Conservation (phyloP, 2,888 invertebrate species). For the Rugalucina vietnamica region DNA sequence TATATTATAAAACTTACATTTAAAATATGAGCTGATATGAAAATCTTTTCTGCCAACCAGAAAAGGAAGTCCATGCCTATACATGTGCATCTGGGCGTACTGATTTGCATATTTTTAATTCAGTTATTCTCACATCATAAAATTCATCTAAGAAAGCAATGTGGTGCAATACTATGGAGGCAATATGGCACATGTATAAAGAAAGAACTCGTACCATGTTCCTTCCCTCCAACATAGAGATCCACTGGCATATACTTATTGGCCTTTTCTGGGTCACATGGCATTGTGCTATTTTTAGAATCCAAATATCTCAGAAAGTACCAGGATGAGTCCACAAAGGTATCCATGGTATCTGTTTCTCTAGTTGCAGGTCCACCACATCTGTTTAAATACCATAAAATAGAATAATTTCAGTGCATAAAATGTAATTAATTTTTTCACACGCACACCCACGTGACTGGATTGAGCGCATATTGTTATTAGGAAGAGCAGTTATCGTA, state of each 20-base stretch:
- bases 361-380: conserved; percentile 87
- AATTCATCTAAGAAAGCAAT: background rate
- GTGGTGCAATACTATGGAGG: no score
- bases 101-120: no score
- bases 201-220: conserved; percentile 88
- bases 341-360: conserved; percentile 99
- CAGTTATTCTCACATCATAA: background rate
- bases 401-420: no score
- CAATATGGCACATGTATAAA: background rate
- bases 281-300: conserved; percentile 88
- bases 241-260: conserved; percentile 92
- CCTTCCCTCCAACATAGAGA: conserved; percentile 98
- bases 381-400: conserved; percentile 67
- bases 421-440: no score
- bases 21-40: no score
- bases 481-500: no score
- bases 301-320: conserved; percentile 97
- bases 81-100: no score
- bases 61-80: no score
- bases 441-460: no score
- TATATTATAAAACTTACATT: no score
- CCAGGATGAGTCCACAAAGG: conserved; percentile 99
- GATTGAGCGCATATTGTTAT: no score
- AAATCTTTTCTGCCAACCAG: no score
- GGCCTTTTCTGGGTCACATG: conserved; percentile 88